Conservation (phyloP, 2,797 vertebrate genomes). For the Yasuhikotakia modesta region DNA sequence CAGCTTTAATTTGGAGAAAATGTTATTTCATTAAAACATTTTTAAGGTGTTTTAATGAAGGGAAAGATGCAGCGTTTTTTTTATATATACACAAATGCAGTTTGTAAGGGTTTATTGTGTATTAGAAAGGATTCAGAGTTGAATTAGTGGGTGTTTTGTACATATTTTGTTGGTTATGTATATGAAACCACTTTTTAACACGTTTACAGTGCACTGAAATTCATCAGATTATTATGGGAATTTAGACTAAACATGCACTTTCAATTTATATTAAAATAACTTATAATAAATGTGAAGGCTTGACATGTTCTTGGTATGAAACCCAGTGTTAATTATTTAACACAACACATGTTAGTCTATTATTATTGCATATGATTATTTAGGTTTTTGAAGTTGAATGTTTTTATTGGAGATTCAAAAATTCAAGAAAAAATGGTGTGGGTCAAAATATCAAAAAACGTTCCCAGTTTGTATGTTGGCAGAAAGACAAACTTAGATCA, state of each 20-base stretch:
- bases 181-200: slow-evolving; percentile 10
- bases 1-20: slow-evolving; percentile 41
- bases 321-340: no score
- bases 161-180: not conserved
- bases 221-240: slow-evolving; percentile 24
- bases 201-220: slow-evolving; percentile 50
- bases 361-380: no score
- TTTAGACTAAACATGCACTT: slow-evolving; percentile 51
- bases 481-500: no score
- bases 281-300: not conserved
- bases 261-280: slow-evolving; percentile 44
- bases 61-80: not conserved
- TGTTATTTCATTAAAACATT: slow-evolving; percentile 37
- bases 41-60: slow-evolving; percentile 21
- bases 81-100: slow-evolving; percentile 10
- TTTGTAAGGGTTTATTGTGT: slow-evolving; percentile 24
- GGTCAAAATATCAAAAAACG: no score
- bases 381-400: no score
- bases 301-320: no score
- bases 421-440: no score
- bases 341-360: no score
- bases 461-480: no score
- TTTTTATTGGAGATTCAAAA: no score
- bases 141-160: no score
- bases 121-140: not conserved